Base-by-base conservation (phyloP, 2,888 invertebrate species). In the Cephus sareptanus region DNA sequence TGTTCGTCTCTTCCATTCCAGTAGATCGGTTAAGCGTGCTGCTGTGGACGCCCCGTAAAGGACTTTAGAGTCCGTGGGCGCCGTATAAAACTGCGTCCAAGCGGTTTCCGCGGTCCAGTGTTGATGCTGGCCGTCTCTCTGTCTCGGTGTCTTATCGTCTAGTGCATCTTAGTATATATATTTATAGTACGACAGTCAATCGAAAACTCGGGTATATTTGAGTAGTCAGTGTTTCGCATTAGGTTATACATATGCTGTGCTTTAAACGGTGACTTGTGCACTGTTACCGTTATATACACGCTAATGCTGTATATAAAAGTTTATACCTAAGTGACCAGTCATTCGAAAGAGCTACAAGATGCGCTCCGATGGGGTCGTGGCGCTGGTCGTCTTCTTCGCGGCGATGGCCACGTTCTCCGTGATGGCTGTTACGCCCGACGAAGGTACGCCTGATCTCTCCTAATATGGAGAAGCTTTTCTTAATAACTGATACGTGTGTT, bases 61-160 rank as follows among this genome's bases (percentile, higher is more conserved):
- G 85, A 81, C 81, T 56, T 83, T 83, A 82, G 81, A 79, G 79
- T 81, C 84, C 86, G 91, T 91, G 90, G 91, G 91, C 91, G 90
- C 89, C 84, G 87, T 91, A 91, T 91, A 91, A 91, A 91, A 90
- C 87, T 88, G 84, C 84, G 83, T 79, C 82, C 83, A 80, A 82
- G 84, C 83, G 84, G 85, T 87, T 87, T 89, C 86, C 87, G 83
- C 82, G 85, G 85, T 84, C 84, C 90, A 90, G 90, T 90, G 82
- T 85, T 82, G 81, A 82, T 80, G 34, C 34, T 30, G 71, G 71
- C 71, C 31, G 34, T 34, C 80, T 82, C 11, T 75, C 73, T 69
- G 23, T 23, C 73, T 40, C 73, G 73, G 30, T 75, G 74, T 40
- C 74, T 78, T 9, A 33, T 31, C 56, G 75, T 71, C 23, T 31